Base-by-base conservation (phyloP, 1,140 invertebrate genomes). In the Chlorops oryzae region DNA sequence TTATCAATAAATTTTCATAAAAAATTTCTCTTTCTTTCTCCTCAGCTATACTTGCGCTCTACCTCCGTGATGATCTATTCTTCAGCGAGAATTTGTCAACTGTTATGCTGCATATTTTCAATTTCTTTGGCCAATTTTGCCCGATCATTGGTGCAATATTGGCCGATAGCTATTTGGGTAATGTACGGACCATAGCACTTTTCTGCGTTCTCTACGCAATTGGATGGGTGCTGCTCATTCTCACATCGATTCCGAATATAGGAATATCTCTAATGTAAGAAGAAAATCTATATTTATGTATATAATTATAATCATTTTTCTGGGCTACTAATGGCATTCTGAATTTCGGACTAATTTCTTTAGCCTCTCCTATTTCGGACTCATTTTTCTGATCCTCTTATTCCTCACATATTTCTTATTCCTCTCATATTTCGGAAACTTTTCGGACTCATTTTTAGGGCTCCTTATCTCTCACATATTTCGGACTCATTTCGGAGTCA, bases 111-210 rank as follows among this genome's bases (percentile, higher is more conserved):
- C 88, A 92, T 71, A 72, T 78, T 0, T 92, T 90, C 60, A 80
- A 80, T 38, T 87, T 86, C 72, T 63, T 87, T n/a, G 86, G 85
- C 42, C 90, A 89, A 63, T 81, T 87, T 61, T 81, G 82, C n/a
- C 87, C 89, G 0, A 63, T 90, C 13, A 68, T 87, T 50, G 88
- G 88, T 6, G 87, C 88, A 1, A 79, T 89, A 35, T 66, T 88
- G 46, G 88, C 88, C 3, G 88, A 92, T 62, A 84, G 84, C 46
- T 81, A 78, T 59, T 75, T 89, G n/a, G 89, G 87, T 10, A 72
- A 71, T 59, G 55, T 65, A 20, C 62, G 84, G 51, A 85, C 85
- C 2, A 85, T 86, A 47, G 70, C 84, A 13, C 83, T 77, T 56
- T 76, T 87, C 47, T 85, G 82, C 12, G 69, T 86, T 23, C 70